Evolutionary conservation across 2,797 vertebrate species (phyloP).

Genomic region (Chrysocyon brachyurus): DNA sequence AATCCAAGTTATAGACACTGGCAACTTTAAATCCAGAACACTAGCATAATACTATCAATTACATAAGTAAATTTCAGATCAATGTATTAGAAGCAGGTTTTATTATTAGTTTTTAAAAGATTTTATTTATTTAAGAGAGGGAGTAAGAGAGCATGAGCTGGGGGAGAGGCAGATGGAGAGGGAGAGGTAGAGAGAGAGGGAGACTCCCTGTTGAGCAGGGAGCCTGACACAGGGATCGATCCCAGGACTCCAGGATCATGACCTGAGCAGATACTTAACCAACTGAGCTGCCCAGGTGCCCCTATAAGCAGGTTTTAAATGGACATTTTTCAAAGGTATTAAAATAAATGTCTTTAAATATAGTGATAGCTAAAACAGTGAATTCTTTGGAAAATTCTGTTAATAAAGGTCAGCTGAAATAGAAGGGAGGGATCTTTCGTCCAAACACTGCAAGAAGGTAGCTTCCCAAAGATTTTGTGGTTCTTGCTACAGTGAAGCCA

Average conservation of each 20-base stretch:
- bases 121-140: too few relatives aligned
- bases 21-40: slow-evolving; percentile 37
- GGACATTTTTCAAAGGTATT: slow-evolving; percentile 52
- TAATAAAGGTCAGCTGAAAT: not conserved
- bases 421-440: not conserved
- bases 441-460: not conserved
- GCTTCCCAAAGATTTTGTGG: not conserved
- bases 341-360: slow-evolving; percentile 29
- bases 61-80: slow-evolving; percentile 31
- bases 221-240: too few relatives aligned
- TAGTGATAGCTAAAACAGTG: not conserved
- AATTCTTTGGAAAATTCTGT: not conserved
- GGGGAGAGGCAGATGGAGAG: too few relatives aligned
- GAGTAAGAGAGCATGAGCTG: too few relatives aligned
- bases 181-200: too few relatives aligned
- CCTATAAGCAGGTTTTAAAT: slow-evolving; percentile 1
- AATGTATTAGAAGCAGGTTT: not conserved
- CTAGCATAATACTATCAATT: not conserved
- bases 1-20: not conserved
- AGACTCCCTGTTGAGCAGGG: too few relatives aligned
- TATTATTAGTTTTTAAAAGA: too few relatives aligned
- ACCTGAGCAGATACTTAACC: too few relatives aligned
- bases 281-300: too few relatives aligned
- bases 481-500: not conserved
- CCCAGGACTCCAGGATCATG: too few relatives aligned